Evolutionary conservation across 2,888 invertebrate genomes (phyloP), one percentile per base, ranked within the genome.

Genomic region (Aphrophora alni): DNA sequence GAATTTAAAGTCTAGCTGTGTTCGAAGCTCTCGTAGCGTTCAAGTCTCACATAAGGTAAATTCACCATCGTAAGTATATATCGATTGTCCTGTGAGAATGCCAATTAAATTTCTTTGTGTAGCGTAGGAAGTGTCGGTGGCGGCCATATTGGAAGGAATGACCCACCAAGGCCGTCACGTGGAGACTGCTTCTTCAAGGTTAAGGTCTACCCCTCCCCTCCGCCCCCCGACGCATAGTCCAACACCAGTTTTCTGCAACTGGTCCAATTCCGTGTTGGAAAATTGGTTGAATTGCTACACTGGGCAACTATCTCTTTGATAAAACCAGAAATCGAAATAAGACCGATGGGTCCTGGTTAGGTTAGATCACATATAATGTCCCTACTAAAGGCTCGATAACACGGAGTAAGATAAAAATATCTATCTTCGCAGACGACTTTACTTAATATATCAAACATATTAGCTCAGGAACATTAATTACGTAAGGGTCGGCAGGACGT

Each of bases 131-230:
- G 38, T 38, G 44, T 24, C 27, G 78, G 76, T 44, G 72, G 80
- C 75, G 70, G 68, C 80, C 80, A 71, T 76, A 70, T 80, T 80
- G 78, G 78, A 78, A 78, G 78, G 78, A 78, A 78, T 78, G 78
- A 78, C 78, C 78, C 78, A 26, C 33, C 73, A 78, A 78, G 78
- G 78, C 73, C 78, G 73, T 78, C 78, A 78, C 78, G 78, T 73
- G 78, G 78, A 51, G 28, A 28, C 71, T 28, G 26, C 69, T 24
- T 27, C 24, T 51, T 73, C 72, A 72, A 72, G 78, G 72, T 72
- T 38, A 78, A 72, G 73, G 72, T 27, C 25, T 3, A n/a, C 21
- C 59, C 59, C 59, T 21, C 14, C 59, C 59, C 59, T 21, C 14
- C 44, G 12, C 3, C 44, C 14, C 14, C 4, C 59, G 21, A 4